phyloP scores from a whole-genome alignment of 2,797 vertebrate genomes.

The Cyclopterus lumpus region DNA sequence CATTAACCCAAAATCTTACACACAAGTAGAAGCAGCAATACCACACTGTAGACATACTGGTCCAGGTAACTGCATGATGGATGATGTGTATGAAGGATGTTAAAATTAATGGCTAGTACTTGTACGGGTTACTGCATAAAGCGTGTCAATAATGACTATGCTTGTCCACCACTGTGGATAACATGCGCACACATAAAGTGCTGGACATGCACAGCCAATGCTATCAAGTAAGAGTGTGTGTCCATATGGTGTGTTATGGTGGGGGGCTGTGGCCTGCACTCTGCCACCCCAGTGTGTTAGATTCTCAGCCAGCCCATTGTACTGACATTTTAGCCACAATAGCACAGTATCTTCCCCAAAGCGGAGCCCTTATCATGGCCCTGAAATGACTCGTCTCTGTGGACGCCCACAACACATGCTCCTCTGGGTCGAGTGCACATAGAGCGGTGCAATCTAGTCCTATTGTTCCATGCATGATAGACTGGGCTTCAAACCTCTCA shows the following conservation, averaged over 20 bases:
- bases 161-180: not conserved
- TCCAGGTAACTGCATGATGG: not conserved
- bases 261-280: slow-evolving; percentile 36
- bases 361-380: slow-evolving; percentile 79
- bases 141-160: not conserved
- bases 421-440: slow-evolving; percentile 61
- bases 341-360: slow-evolving; percentile 72
- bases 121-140: not conserved
- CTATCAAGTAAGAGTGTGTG: slow-evolving; percentile 24
- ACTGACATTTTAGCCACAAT: slow-evolving; percentile 76
- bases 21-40: not conserved
- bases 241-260: slow-evolving; percentile 6
- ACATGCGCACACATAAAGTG: slow-evolving; percentile 9
- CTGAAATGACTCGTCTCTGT: slow-evolving; percentile 82
- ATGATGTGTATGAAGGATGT: too few relatives aligned
- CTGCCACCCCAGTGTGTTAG: slow-evolving; percentile 58
- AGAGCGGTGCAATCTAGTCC: slow-evolving; percentile 76
- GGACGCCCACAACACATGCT: slow-evolving; percentile 75
- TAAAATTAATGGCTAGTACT: not conserved
- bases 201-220: slow-evolving; percentile 30
- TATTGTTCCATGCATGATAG: slow-evolving; percentile 71
- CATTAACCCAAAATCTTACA: not conserved
- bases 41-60: not conserved
- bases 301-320: slow-evolving; percentile 76
- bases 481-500: slow-evolving; percentile 63